Evolutionary conservation across 2,797 vertebrate genomes (phyloP), one percentile per base, ranked within the genome.

Genomic region (Sternotherus odoratus): DNA sequence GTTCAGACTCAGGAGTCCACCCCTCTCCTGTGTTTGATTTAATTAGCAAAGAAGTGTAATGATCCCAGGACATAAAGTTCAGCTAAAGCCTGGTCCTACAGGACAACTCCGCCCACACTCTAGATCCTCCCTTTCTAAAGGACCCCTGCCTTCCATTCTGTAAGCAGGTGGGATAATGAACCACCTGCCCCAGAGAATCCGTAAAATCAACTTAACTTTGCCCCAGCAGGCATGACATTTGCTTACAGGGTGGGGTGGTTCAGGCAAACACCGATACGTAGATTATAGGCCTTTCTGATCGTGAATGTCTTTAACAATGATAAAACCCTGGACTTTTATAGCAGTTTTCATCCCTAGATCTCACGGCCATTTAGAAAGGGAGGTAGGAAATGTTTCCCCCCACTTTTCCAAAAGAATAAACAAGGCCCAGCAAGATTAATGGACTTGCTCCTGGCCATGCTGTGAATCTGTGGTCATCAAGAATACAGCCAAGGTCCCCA

Each of bases 21-120:
- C 60, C 87, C 86, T 86, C 19, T 24, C 87, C 2, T 91, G 87
- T 77, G 82, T 92, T 88, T 88, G 91, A 90, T 91, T 86, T 94
- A 93, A 90, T 91, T 95, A 94, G 92, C 85, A 85, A 91, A 89
- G 57, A 90, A 87, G 87, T 87, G 92, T 78, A 93, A 94, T 91
- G 26, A 75, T 30, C 91, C 82, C 12, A 4, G 17, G 57, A 72
- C 94, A 87, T 83, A 90, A 90, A 93, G 86, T 60, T 39, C 7
- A 94, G 92, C 91, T 94, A 93, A 77, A 84, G 6, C 88, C 93
- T 94, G 60, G 74, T 78, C 87, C 66, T 88, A 60, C 5, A 83
- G 90, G 88, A 54, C 23, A 56, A 51, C 46, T 84, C 86, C 85
- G 30, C 88, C 93, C 85, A 82, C 6, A 0, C 90, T 87, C 12